Base-by-base conservation (phyloP, 2,888 invertebrate genomes). In the Rosalia funebris region DNA sequence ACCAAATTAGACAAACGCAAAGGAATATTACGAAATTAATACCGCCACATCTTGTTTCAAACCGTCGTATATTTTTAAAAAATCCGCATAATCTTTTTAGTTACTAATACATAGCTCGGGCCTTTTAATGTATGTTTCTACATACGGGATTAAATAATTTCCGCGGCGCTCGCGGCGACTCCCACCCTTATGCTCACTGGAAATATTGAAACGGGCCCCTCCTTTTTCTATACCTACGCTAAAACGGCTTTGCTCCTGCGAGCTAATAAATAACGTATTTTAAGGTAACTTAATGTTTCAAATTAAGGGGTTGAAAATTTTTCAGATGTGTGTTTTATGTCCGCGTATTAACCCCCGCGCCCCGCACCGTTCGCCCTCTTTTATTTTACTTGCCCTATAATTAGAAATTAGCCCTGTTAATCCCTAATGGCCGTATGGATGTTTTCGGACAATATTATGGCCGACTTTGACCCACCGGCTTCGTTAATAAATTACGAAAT, bases 61-160 rank as follows among this genome's bases (percentile, higher is more conserved):
- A 58, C 57, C 57, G n/a, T n/a, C n/a, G 66, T 66, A 74, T 71
- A 74, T 73, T 75, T 73, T 72, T 66, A 63, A 71, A 74, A 72
- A 75, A 77, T 77, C 76, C 76, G 72, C 65, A 72, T 78, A 78
- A 78, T 78, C 78, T 78, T 77, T 78, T 77, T 77, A 78, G 76
- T 75, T 73, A 76, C 75, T 77, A 75, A 78, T 77, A 76, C 73
- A 75, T 70, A 72, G 70, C 68, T 68, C 62, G 55, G 67, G 62
- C 71, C 72, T 70, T 72, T 72, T 76, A 77, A 77, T 76, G 77
- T 76, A 75, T 74, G 73, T 77, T 74, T 74, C 76, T 75, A 74
- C 74, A 71, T 72, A 75, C 66, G 71, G 77, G 77, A 77, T 78
- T 78, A 78, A 77, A 77, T 75, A 75, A 76, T 77, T 78, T 75